Conservation (phyloP, 2,113 vertebrate genomes). For the Litocranius walleri region DNA sequence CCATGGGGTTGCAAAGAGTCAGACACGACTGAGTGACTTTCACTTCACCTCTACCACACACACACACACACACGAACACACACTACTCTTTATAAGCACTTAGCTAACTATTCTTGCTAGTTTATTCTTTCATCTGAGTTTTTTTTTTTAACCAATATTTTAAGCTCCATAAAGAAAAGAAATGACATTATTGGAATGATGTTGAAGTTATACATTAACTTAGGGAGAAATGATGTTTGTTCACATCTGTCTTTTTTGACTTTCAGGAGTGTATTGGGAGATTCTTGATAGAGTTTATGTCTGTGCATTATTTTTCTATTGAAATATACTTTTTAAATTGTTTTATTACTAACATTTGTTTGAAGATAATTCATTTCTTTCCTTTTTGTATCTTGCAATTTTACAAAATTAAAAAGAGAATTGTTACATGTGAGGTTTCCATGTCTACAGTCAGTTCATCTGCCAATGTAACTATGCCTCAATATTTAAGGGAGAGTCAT, state of each 20-base stretch:
- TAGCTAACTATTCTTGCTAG: background rate
- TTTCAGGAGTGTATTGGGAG: background rate
- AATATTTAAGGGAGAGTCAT: accelerated
- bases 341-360: background rate
- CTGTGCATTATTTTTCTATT: background rate
- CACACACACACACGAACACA: too few relatives aligned
- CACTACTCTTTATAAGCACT: background rate
- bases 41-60: background rate
- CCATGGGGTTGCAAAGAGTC: background rate
- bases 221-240: background rate
- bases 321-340: background rate
- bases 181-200: background rate
- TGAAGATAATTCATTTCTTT: background rate
- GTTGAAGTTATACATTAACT: background rate
- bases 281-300: background rate
- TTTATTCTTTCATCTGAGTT: background rate
- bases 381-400: background rate
- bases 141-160: background rate
- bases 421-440: background rate
- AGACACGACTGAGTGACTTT: background rate
- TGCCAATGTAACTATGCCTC: background rate
- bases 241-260: background rate
- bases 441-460: background rate
- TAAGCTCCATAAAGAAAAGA: background rate
- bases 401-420: background rate